Evolutionary conservation across 2,888 invertebrate species (phyloP).

Genomic region (Hyles lineata): DNA sequence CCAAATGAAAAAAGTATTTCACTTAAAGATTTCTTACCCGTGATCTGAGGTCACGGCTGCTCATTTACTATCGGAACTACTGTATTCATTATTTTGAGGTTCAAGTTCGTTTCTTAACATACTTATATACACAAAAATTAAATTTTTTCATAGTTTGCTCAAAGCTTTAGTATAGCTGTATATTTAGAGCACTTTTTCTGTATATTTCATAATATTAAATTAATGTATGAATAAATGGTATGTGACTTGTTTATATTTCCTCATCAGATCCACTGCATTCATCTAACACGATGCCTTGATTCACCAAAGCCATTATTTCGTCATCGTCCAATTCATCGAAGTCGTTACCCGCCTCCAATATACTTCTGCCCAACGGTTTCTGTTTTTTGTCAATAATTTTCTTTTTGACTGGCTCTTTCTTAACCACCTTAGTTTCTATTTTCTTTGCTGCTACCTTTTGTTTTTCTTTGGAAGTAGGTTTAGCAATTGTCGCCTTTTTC

Average conservation of each 20-base stretch:
- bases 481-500: slow-evolving; percentile 28
- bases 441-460: slow-evolving; percentile 9
- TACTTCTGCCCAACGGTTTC: slow-evolving; percentile 14
- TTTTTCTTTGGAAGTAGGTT: slow-evolving; percentile 12
- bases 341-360: slow-evolving; percentile 40
- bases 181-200: no score
- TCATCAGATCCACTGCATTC: slow-evolving; percentile 71
- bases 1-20: no score
- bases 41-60: no score
- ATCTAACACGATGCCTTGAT: slow-evolving; percentile 69
- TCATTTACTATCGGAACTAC: no score
- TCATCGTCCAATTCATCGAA: slow-evolving; percentile 69
- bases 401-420: slow-evolving; percentile 9
- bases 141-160: no score
- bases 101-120: no score
- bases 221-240: no score
- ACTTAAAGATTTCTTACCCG: no score
- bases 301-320: slow-evolving; percentile 70
- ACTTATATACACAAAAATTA: no score
- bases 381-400: slow-evolving; percentile 19
- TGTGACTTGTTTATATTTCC: neutral
- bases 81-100: no score
- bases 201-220: no score
- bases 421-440: neutral
- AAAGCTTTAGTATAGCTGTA: no score